phyloP scores from a whole-genome alignment of 1,140 invertebrate genomes.

The Drosophila biarmipes region DNA sequence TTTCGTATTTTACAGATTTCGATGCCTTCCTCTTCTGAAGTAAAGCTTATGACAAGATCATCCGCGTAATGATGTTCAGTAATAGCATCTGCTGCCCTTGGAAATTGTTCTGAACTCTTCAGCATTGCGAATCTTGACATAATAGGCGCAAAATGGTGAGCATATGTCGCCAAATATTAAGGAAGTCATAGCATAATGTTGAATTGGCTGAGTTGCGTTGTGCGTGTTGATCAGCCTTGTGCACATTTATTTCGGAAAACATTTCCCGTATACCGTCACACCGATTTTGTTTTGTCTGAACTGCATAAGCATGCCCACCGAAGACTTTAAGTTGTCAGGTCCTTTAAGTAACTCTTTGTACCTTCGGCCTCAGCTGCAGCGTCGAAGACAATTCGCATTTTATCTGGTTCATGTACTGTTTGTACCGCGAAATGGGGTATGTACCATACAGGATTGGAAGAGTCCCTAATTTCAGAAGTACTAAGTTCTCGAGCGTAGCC shows the following conservation, averaged over 20 bases:
- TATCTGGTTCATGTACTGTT: constrained; percentile 1
- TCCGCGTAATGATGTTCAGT: constrained; percentile 3
- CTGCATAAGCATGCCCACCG: not conserved
- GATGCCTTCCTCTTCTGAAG: no score
- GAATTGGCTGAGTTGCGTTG: constrained; percentile 3
- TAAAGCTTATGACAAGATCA: constrained; percentile 15
- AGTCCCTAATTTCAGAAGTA: no score
- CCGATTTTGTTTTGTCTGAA: not conserved
- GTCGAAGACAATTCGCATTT: not conserved
- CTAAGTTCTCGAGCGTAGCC: no score
- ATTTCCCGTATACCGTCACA: not conserved
- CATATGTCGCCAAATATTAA: constrained; percentile 9
- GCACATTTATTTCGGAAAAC: not conserved
- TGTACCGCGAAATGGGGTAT: constrained; percentile 4
- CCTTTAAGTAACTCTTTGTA: constrained; percentile 4
- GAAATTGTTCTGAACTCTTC: not conserved
- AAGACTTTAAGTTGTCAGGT: not conserved
- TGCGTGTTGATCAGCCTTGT: not conserved
- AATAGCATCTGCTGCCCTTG: not conserved
- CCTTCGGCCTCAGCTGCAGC: no score
- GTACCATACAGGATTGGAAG: no score
- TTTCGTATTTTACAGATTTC: no score
- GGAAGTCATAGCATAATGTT: constrained; percentile 8
- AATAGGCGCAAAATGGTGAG: constrained; percentile 2
- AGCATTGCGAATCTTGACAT: constrained; percentile 6